Evolutionary conservation across 64 coral and sea anemone species (phyloP).

Genomic region (Montipora cactus): DNA sequence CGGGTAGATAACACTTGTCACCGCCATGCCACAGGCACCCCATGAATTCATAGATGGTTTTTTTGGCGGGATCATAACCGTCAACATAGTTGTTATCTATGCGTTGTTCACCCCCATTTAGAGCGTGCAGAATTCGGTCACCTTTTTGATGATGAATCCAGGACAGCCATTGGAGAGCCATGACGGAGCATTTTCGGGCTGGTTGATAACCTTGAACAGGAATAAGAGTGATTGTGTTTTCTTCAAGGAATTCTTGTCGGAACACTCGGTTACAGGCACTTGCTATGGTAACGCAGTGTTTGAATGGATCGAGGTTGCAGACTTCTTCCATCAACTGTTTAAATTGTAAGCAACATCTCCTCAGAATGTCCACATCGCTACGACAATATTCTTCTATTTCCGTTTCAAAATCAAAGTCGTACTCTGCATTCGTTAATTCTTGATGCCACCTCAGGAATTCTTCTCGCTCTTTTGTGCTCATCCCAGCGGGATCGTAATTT

Average conservation of each 20-base stretch:
- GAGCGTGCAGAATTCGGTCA: no score
- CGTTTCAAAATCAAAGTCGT: background rate
- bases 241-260: background rate
- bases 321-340: slow-evolving; percentile 3
- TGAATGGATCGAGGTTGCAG: slow-evolving; percentile 36
- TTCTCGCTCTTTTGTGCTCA: background rate
- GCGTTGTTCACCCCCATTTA: no score
- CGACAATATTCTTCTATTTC: slow-evolving; percentile 38
- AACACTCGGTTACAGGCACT: slow-evolving; percentile 41
- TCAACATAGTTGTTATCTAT: no score
- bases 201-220: background rate
- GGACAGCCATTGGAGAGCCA: background rate
- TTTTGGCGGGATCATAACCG: no score
- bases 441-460: background rate
- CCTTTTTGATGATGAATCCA: background rate
- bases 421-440: background rate
- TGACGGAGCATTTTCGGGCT: background rate
- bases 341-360: slow-evolving; percentile 28
- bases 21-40: no score
- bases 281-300: slow-evolving; percentile 34
- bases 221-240: background rate
- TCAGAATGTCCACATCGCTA: slow-evolving; percentile 46
- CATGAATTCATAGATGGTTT: no score
- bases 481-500: background rate
- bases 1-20: background rate